A percentile compares a stretch with the other conserved stretches of the same genome.
phyloP scores from a whole-genome alignment of 2,113 vertebrate genomes.

The Syngnathus floridae region DNA sequence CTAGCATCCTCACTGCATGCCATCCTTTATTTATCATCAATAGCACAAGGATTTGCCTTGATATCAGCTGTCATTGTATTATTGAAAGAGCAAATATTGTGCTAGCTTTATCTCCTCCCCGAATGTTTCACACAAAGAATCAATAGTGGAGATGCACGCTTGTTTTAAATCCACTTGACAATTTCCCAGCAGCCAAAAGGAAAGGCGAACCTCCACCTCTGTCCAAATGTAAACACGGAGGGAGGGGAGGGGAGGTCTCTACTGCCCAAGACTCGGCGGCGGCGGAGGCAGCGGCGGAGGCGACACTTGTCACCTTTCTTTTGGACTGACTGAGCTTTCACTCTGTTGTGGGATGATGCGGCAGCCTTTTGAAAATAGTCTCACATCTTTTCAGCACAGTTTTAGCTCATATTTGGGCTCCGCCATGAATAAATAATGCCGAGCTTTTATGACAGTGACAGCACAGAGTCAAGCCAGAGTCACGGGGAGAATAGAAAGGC shows the following conservation, averaged over 20 bases:
- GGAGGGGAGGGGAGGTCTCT: slow-evolving; percentile 12
- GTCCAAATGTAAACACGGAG: slow-evolving; percentile 36
- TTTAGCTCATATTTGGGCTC: slow-evolving; percentile 52
- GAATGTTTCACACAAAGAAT: background rate
- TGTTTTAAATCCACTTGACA: slow-evolving; percentile 27
- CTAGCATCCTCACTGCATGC: background rate
- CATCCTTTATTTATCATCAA: background rate
- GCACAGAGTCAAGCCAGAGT: slow-evolving; percentile 40
- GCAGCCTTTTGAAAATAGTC: slow-evolving; percentile 46
- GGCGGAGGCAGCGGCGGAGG: no score
- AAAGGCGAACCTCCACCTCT: slow-evolving; percentile 20
- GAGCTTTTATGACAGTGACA: slow-evolving; percentile 56
- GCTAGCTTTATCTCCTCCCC: background rate
- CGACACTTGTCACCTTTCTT: slow-evolving; percentile 43
- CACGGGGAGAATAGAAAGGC: slow-evolving; percentile 43
- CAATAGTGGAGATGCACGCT: background rate
- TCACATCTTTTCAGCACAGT: slow-evolving; percentile 39
- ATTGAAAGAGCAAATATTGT: slow-evolving; percentile 2
- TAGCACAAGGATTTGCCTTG: background rate
- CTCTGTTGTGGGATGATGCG: slow-evolving; percentile 43
- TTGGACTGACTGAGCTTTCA: slow-evolving; percentile 28
- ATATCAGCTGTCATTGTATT: background rate
- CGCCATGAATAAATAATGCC: slow-evolving; percentile 58
- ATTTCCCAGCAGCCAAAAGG: slow-evolving; percentile 26
- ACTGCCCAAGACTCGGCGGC: slow-evolving; percentile 33